These are phyloP conservation scores for Bungarus multicinctus DNA, from an alignment of 2,113 vertebrate genomes.

Conservation along the genomic window DNA sequence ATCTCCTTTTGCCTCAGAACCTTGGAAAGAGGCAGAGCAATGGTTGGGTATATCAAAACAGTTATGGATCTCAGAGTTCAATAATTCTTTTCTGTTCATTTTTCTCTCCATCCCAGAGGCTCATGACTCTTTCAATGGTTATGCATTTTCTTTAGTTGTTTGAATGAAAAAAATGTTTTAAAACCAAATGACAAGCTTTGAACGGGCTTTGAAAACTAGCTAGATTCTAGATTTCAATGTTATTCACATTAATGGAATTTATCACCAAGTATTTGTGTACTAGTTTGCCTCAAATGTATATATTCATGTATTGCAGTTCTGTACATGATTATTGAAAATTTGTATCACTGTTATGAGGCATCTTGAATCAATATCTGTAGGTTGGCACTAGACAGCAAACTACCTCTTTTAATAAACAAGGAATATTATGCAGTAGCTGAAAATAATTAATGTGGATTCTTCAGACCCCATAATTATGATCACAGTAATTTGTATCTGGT, in stretches of 20 bases:
- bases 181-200: not conserved
- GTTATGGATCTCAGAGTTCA: not conserved
- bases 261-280: not conserved
- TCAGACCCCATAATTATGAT: not conserved
- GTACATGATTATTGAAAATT: not conserved
- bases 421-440: not conserved
- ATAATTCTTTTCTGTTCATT: not conserved
- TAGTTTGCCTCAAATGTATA: not conserved
- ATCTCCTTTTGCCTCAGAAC: not conserved
- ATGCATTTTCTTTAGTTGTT: not conserved
- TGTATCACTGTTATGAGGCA: not conserved
- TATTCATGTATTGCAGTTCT: not conserved
- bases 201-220: not conserved
- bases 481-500: not conserved
- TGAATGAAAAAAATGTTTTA: not conserved
- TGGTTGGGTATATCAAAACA: not conserved
- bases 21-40: not conserved
- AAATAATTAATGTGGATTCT: not conserved
- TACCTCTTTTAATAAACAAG: not conserved
- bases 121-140: not conserved
- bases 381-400: not conserved
- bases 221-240: not conserved
- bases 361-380: not conserved
- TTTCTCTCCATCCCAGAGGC: not conserved
- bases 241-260: not conserved